These are phyloP conservation scores for Crepidodera aurea DNA, from an alignment of 2,888 invertebrate species.

Conservation along the genomic window DNA sequence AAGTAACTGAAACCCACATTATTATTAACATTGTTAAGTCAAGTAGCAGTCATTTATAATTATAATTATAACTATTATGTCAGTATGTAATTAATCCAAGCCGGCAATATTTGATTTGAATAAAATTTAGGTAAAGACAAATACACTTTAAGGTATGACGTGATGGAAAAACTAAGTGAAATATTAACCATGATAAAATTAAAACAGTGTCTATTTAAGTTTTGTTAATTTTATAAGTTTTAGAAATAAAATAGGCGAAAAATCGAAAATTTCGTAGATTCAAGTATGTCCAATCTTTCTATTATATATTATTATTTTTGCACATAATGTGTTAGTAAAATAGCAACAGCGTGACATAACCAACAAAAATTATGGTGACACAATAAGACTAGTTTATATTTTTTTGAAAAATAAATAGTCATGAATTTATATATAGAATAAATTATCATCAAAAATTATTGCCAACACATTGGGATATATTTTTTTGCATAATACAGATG, in stretches of 20 bases:
- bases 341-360: neutral
- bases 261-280: too few species aligned
- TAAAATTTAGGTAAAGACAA: neutral
- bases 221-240: too few species aligned
- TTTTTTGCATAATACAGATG: neutral
- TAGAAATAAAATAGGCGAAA: too few species aligned
- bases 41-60: neutral
- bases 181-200: neutral
- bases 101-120: neutral
- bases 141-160: neutral
- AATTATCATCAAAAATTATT: too few species aligned
- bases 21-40: neutral
- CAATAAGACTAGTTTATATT: neutral
- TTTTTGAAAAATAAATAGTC: too few species aligned
- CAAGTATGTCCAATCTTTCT: too few species aligned
- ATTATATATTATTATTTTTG: too few species aligned
- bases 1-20: constrained; percentile 68
- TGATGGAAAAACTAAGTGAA: neutral
- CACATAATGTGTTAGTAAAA: too few species aligned
- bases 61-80: constrained; percentile 21
- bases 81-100: neutral
- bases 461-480: too few species aligned
- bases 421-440: too few species aligned
- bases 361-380: neutral
- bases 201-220: too few species aligned